phyloP scores from a whole-genome alignment of 2,797 vertebrate species.

The Phrynocephalus forsythii region DNA sequence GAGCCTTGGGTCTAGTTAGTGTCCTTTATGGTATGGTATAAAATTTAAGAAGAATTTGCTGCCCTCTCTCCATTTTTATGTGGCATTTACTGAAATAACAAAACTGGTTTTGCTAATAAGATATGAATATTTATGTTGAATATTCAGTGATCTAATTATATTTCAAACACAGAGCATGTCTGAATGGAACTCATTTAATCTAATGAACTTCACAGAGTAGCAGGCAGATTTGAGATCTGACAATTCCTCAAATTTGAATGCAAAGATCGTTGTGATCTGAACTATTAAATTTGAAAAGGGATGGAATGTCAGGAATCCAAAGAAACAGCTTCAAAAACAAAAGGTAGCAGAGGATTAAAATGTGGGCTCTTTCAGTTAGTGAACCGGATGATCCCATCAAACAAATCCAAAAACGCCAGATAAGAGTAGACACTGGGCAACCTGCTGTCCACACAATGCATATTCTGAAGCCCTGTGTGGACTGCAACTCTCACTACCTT shows the following conservation, averaged over 20 bases:
- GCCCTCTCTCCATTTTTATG: not conserved
- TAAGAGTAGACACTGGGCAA: no score
- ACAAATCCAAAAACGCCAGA: no score
- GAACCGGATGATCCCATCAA: not conserved
- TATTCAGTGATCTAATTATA: slow-evolving; percentile 2
- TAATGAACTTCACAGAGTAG: not conserved
- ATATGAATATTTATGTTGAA: not conserved
- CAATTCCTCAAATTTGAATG: not conserved
- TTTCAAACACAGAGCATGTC: not conserved
- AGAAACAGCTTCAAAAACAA: not conserved
- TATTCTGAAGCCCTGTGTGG: not conserved
- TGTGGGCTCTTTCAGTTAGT: not conserved
- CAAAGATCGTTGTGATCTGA: not conserved
- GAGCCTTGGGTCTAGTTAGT: not conserved
- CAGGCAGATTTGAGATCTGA: not conserved
- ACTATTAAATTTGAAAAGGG: not conserved
- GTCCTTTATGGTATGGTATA: not conserved
- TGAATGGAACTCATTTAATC: not conserved
- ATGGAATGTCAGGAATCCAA: not conserved
- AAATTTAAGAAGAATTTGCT: not conserved
- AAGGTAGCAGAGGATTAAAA: not conserved
- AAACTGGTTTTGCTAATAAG: not conserved
- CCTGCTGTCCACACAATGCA: not conserved
- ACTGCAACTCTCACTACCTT: not conserved
- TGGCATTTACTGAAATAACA: not conserved